Conservation (phyloP, 2,888 invertebrate species). For the Desoria tigrina region DNA sequence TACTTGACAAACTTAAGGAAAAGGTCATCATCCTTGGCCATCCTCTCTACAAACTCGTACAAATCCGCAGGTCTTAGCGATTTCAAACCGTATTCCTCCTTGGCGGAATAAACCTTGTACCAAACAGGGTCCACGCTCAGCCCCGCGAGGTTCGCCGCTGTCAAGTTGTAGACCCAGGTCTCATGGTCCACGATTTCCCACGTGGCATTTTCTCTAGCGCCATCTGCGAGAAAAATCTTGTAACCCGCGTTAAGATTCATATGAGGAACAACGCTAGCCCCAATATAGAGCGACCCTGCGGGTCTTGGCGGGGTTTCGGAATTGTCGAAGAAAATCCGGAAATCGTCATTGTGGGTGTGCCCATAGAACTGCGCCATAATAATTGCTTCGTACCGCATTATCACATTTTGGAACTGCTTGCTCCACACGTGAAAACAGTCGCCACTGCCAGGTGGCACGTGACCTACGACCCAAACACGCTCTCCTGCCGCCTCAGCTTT, state of each 20-base stretch:
- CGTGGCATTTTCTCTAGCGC: constrained; percentile 55
- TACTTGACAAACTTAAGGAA: constrained; percentile 62
- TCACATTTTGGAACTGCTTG: constrained; percentile 67
- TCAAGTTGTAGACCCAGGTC: constrained; percentile 74
- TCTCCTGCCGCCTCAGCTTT: constrained; percentile 73
- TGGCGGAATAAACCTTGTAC: constrained; percentile 75
- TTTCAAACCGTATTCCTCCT: constrained; percentile 65
- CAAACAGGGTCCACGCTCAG: constrained; percentile 66
- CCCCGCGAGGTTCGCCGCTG: constrained; percentile 66
- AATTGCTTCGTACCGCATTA: constrained; percentile 71
- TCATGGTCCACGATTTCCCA: constrained; percentile 63
- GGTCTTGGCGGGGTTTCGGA: constrained; percentile 61
- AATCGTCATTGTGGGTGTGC: constrained; percentile 71
- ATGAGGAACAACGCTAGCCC: constrained; percentile 76
- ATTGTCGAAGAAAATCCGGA: constrained; percentile 68
- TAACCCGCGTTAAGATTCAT: constrained; percentile 77
- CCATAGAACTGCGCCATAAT: constrained; percentile 78
- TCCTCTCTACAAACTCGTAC: constrained; percentile 63
- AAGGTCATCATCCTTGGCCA: constrained; percentile 62
- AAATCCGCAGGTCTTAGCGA: constrained; percentile 67
- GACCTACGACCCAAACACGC: constrained; percentile 78
- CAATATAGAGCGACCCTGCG: constrained; percentile 74
- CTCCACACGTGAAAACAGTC: constrained; percentile 73
- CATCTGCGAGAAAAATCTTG: constrained; percentile 70
- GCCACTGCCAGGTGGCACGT: constrained; percentile 74